phyloP scores from a whole-genome alignment of 2,797 vertebrate species.

The Coregonus ussuriensis region DNA sequence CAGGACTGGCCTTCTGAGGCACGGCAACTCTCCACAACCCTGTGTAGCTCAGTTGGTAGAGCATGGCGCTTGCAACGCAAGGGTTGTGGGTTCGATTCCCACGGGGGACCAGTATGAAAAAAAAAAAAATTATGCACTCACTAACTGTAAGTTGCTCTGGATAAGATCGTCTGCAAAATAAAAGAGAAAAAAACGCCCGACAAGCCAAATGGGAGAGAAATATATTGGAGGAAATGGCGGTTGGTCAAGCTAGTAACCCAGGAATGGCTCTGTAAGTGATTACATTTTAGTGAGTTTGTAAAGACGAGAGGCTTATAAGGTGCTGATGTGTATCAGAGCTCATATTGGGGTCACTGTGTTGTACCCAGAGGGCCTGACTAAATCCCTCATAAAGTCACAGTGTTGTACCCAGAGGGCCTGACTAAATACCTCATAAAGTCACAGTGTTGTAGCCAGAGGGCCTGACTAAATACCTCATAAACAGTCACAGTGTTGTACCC shows the following conservation, averaged over 20 bases:
- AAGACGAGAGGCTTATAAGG: conserved; percentile 61
- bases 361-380: conserved; percentile 61
- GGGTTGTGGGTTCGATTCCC: too few relatives aligned
- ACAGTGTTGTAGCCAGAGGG: too few relatives aligned
- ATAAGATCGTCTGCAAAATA: too few relatives aligned
- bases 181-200: not conserved
- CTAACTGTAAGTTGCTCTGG: too few relatives aligned
- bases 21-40: conserved; percentile 10
- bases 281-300: conserved; percentile 68
- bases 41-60: too few relatives aligned
- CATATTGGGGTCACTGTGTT: conserved; percentile 75
- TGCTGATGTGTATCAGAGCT: conserved; percentile 72
- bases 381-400: conserved; percentile 76
- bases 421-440: conserved; percentile 71
- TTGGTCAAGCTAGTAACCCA: conserved; percentile 45
- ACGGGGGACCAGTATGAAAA: too few relatives aligned
- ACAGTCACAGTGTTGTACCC: conserved; percentile 55
- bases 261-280: conserved; percentile 60
- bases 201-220: not conserved
- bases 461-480: too few relatives aligned
- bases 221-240: conserved; percentile 32
- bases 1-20: conserved; percentile 71
- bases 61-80: too few relatives aligned
- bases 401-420: conserved; percentile 60
- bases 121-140: too few relatives aligned